Conservation (phyloP, 30 jellyfish, hydroid and myxozoan genomes). For the Mastigias papua region DNA sequence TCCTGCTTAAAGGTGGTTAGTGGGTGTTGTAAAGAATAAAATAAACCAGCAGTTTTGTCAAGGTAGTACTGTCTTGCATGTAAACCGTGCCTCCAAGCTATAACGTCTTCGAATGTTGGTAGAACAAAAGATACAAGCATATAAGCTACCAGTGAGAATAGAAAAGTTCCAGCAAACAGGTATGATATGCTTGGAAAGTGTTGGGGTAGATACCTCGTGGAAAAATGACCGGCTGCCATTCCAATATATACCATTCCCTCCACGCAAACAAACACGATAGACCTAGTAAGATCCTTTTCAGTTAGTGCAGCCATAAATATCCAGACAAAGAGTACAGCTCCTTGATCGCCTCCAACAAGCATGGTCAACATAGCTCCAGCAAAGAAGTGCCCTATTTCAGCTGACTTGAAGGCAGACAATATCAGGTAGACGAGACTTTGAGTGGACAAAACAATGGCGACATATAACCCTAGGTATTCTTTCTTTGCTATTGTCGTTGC, state of each 20-base stretch:
- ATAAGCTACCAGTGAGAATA: slow-evolving; percentile 17
- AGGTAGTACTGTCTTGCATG: slow-evolving; percentile 5
- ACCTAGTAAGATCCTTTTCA: slow-evolving; percentile 10
- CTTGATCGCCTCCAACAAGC: slow-evolving; percentile 43
- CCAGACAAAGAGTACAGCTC: slow-evolving; percentile 43
- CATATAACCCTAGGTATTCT: slow-evolving; percentile 44
- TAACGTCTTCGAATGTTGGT: slow-evolving; percentile 24
- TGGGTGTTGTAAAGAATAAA: slow-evolving; percentile 9
- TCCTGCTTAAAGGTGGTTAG: slow-evolving; percentile 3
- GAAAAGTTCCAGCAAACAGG: slow-evolving; percentile 40
- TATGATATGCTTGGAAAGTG: slow-evolving; percentile 3
- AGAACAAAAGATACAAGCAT: slow-evolving; percentile 16
- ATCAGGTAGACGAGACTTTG: slow-evolving; percentile 61
- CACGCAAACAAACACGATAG: slow-evolving; percentile 27
- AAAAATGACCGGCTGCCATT: slow-evolving; percentile 18
- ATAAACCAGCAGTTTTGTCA: not conserved
- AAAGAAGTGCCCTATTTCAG: slow-evolving; percentile 26
- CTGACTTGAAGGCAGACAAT: not conserved
- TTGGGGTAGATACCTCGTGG: slow-evolving; percentile 9
- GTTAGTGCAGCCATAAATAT: slow-evolving; percentile 37
- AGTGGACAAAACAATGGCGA: slow-evolving; percentile 10
- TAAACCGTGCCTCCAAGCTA: not conserved
- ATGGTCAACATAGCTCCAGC: slow-evolving; percentile 35
- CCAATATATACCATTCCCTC: slow-evolving; percentile 48
- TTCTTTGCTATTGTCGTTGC: slow-evolving; percentile 8